These are phyloP conservation scores for Cyanistes caeruleus DNA, from an alignment of 2,113 vertebrate genomes.

Conservation along the genomic window DNA sequence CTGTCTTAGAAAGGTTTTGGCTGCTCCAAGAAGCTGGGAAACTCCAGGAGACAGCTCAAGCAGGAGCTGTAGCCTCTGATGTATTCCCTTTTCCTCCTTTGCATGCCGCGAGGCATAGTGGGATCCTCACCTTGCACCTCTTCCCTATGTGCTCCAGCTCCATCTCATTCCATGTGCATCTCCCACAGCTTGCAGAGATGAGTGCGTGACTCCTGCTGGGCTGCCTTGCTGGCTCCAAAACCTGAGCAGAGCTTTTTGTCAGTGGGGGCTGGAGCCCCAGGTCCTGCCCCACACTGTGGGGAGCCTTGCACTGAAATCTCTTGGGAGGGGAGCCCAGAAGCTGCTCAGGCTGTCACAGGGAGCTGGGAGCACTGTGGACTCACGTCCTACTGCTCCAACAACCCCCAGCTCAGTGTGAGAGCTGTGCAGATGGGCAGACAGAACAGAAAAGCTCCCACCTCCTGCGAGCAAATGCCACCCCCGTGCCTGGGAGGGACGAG, in stretches of 20 bases:
- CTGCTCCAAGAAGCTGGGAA: background rate
- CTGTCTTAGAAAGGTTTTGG: background rate
- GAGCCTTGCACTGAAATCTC: background rate
- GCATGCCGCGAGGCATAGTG: accelerated
- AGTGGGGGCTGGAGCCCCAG: accelerated
- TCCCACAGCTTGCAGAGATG: background rate
- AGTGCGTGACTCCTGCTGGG: background rate
- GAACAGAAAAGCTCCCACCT: background rate
- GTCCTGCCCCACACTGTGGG: background rate
- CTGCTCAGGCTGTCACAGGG: background rate
- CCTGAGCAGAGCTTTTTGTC: background rate
- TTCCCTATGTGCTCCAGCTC: background rate
- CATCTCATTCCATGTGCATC: accelerated
- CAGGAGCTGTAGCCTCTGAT: background rate
- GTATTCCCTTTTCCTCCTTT: background rate
- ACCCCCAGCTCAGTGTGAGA: background rate
- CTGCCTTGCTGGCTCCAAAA: background rate
- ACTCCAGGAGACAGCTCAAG: background rate
- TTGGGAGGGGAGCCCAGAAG: background rate
- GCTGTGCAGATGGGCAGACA: accelerated
- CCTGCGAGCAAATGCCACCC: accelerated
- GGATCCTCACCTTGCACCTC: background rate
- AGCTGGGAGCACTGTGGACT: background rate
- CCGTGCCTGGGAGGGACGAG: accelerated
- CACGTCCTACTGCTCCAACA: background rate